Base-by-base conservation (phyloP, 1,140 invertebrate species). In the Calephelis nemesis region DNA sequence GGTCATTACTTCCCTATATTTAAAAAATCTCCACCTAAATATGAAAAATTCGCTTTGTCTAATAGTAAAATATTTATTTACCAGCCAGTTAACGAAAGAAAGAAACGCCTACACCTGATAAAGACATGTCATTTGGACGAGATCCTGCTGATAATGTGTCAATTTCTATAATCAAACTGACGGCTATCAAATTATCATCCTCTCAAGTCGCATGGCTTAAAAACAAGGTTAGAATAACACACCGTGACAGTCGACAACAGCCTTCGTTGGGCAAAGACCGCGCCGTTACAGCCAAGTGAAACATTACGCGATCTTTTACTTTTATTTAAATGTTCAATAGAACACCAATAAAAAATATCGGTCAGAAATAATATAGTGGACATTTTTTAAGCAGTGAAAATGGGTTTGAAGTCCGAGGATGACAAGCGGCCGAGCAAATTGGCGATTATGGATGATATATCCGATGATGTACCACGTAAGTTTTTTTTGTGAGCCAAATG, bases 361-460 rank as follows among this genome's bases (percentile, higher is more conserved):
- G 80, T 47, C 79, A 80, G 42, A 83, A 81, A 74, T 84, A 81
- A 83, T 74, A 63, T 48, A 58, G 65, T 72, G 15, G 63, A 63
- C 70, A 65, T 72, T 47, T 65, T 71, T 70, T 54, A 49, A 72
- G 50, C 63, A 79, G 87, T 90, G 85, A 87, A 83, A 81, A 91
- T 91, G 87, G 87, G 86, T 77, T 83, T 91, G 77, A 90, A 79
- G 67, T 69, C 78, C 48, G 85, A 90, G 69, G 87, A 91, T 67
- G 86, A 91, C 68, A 91, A 91, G 67, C 75, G 84, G 68, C 88
- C 88, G 39, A 91, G 88, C 79, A 91, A 91, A 71, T 47, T 91
- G 79, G 88, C 87, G 68, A 91, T 91, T 66, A 91, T 91, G 87
- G 88, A 90, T 74, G 88, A 90, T 40, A 75, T 75, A 62, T 83